phyloP scores from a whole-genome alignment of 2,113 vertebrate genomes.

The human (Homo sapiens) region DNA sequence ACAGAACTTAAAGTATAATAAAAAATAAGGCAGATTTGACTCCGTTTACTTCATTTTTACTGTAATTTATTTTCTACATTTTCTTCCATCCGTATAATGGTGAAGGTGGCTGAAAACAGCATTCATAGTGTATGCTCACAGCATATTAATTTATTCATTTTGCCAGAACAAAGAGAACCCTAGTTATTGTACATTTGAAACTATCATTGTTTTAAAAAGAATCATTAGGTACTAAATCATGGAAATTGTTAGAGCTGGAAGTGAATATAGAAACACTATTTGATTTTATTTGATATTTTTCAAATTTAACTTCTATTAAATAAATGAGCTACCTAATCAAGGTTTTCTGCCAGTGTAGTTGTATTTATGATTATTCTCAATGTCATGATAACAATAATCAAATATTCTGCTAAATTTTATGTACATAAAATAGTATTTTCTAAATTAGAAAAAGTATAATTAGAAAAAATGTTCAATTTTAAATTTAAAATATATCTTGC shows the following conservation, averaged over 20 bases:
- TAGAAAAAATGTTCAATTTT: neutral
- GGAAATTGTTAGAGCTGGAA: neutral
- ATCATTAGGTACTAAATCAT: neutral
- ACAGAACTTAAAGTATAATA: too few relatives aligned
- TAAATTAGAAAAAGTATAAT: neutral
- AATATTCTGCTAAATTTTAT: neutral
- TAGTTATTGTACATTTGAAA: neutral
- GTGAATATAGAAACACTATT: neutral
- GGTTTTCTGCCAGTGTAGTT: neutral
- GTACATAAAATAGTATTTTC: neutral
- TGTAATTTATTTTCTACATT: neutral
- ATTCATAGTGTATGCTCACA: neutral
- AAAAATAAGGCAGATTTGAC: neutral
- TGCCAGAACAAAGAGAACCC: neutral
- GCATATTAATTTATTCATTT: neutral
- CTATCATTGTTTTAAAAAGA: neutral
- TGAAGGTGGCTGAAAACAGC: neutral
- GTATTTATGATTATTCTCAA: neutral
- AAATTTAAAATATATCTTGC: neutral
- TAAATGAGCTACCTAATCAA: neutral
- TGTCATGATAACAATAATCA: neutral
- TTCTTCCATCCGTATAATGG: neutral
- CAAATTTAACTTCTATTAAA: neutral
- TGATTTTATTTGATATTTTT: neutral
- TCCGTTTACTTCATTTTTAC: neutral